Base-by-base conservation (phyloP, 2,113 vertebrate genomes). In the Camelus dromedarius region DNA sequence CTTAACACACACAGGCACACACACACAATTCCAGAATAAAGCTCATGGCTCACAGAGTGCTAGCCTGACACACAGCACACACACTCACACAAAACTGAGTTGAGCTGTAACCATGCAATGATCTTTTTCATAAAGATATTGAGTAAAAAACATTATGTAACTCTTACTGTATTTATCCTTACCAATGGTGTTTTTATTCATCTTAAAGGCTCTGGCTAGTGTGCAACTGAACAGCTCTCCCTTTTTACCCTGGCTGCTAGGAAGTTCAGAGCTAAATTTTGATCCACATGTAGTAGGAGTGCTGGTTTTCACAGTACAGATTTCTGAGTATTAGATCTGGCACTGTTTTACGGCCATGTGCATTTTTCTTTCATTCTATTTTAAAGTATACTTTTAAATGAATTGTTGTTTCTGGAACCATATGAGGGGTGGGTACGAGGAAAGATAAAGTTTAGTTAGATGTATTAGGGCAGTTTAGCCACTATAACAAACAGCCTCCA, bases 181-280 rank as follows among this genome's bases (percentile, higher is more conserved):
- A 75, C 42, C 24, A 30, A 14, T 1, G 4, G 14, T 42, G 24
- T 54, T 77, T 85, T 56, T 64, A 66, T 77, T 81, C 50, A 77
- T 72, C 64, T 82, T 52, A 46, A 56, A 83, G 46, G 30, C 12
- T 52, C 62, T 28, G 6, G 52, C 30, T 58, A 14, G 10, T 60
- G 9, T 72, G 19, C 12, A 16, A 19, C 14, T 58, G 16, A 72
- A 56, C 26, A 48, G 1, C 2, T 24, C 7, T 83, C 15, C 26
- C 6, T 67, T 92, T 88, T 95, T 30, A 28, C 62, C 48, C 38
- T 54, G 92, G 19, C 80, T 87, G 18, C 75, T 50, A 90, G 94
- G 84, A 92, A 90, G 62, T 80, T 67, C 73, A 46, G 30, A 84
- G 20, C 4, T 46, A 30, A 77, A 56, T 52, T 19, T 73, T 69